Percentiles rank a stretch among this genome's conserved stretches.
Evolutionary conservation across 2,888 invertebrate genomes (phyloP).

Genomic region (Morinoia aosen): DNA sequence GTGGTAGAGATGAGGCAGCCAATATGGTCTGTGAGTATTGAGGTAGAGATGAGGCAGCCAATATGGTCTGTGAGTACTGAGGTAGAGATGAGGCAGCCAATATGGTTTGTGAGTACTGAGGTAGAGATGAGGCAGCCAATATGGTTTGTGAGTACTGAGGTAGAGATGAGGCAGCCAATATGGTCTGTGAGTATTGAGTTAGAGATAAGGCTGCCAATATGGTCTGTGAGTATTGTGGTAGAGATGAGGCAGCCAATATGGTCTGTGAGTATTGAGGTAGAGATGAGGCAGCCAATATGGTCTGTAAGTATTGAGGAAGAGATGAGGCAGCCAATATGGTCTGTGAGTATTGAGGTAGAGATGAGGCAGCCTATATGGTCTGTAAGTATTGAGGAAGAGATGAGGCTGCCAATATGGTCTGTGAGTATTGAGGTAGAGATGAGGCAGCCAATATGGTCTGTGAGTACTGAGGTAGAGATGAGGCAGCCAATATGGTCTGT

Average conservation of each 20-base stretch:
- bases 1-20: conserved; percentile 85
- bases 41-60: conserved; percentile 71
- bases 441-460: background rate
- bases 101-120: conserved; percentile 78
- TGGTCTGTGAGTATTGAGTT: conserved; percentile 78
- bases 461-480: conserved; percentile 77
- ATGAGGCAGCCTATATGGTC: background rate
- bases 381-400: conserved; percentile 75
- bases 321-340: conserved; percentile 90
- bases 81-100: conserved; percentile 92
- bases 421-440: conserved; percentile 74
- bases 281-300: too few relatives aligned
- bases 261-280: too few relatives aligned
- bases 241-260: too few relatives aligned
- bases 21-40: conserved; percentile 80
- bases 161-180: conserved; percentile 89
- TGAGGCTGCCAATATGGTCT: conserved; percentile 86
- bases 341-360: conserved; percentile 75
- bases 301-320: too few relatives aligned
- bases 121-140: background rate
- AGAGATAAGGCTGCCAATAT: conserved; percentile 70
- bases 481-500: conserved; percentile 87
- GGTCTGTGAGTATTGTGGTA: conserved; percentile 77
- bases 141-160: background rate
- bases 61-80: conserved; percentile 76